Evolutionary conservation across 1,140 invertebrate species (phyloP).

Genomic region (Colletes gigas): DNA sequence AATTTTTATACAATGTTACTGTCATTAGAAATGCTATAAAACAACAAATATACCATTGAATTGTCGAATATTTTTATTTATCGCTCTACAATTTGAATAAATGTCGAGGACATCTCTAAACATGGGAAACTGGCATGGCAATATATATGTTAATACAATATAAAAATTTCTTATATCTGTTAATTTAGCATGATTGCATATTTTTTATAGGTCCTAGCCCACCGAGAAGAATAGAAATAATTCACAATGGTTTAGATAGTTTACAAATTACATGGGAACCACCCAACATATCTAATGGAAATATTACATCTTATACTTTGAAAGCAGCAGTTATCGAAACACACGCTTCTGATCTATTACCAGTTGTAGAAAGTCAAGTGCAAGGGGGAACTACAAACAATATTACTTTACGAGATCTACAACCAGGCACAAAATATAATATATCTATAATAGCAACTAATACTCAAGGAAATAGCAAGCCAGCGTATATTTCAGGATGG

Average conservation of each 20-base stretch:
- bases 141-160: too few relatives aligned
- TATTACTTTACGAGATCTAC: constrained; percentile 83
- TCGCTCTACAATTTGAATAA: too few relatives aligned
- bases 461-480: constrained; percentile 83
- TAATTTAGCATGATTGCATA: constrained; percentile 17
- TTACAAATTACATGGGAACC: constrained; percentile 80
- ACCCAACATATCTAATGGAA: constrained; percentile 84
- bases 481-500: constrained; percentile 81
- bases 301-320: constrained; percentile 83
- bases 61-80: too few relatives aligned
- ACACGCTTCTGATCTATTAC: constrained; percentile 62
- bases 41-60: too few relatives aligned
- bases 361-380: constrained; percentile 74
- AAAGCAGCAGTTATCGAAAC: constrained; percentile 70
- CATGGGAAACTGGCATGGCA: too few relatives aligned
- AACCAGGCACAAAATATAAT: constrained; percentile 88
- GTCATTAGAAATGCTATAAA: too few relatives aligned
- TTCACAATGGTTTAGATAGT: constrained; percentile 49
- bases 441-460: constrained; percentile 86
- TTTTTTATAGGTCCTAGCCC: constrained; percentile 71
- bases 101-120: too few relatives aligned
- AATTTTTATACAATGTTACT: too few relatives aligned
- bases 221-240: constrained; percentile 64
- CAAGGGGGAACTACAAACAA: constrained; percentile 76
- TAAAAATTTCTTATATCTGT: not conserved